A percentile compares a stretch with the other conserved stretches of the same genome.
Conservation (phyloP, 2,113 vertebrate genomes). For the Sceloporus undulatus region DNA sequence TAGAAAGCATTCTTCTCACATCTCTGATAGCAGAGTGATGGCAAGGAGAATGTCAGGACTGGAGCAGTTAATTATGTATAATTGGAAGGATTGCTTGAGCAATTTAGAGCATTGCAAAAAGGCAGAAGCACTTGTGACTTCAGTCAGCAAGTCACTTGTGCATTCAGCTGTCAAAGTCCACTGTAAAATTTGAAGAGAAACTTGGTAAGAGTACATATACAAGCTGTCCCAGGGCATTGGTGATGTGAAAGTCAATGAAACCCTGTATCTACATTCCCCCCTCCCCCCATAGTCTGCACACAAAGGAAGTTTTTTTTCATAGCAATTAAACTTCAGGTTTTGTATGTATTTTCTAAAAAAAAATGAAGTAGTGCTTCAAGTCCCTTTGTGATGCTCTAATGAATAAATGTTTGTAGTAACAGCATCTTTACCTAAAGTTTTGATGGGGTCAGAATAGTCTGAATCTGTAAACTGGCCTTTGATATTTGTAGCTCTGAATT, state of each 20-base stretch:
- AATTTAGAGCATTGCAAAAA: neutral
- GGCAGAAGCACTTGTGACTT: neutral
- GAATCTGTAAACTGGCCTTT: constrained; percentile 95
- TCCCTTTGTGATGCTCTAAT: neutral
- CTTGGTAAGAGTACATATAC: neutral
- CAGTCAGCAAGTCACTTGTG: neutral
- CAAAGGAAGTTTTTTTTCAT: neutral
- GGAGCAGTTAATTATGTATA: neutral
- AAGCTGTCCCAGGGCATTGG: neutral
- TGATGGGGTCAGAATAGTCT: constrained; percentile 91
- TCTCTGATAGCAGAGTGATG: neutral
- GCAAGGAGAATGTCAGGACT: neutral
- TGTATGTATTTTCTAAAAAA: neutral
- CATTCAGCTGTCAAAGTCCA: neutral
- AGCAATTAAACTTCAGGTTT: neutral
- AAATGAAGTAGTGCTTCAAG: neutral
- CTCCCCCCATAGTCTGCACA: neutral
- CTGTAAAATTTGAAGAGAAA: neutral
- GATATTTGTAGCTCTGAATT: constrained; percentile 94
- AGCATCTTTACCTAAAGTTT: constrained; percentile 87
- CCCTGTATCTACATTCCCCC: neutral
- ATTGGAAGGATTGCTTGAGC: neutral
- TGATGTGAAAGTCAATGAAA: neutral
- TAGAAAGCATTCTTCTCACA: neutral
- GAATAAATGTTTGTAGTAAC: constrained; percentile 40